Evolutionary conservation across 1,140 invertebrate genomes (phyloP), one percentile per base, ranked within the genome.

Genomic region (Drosophila saltans): DNA sequence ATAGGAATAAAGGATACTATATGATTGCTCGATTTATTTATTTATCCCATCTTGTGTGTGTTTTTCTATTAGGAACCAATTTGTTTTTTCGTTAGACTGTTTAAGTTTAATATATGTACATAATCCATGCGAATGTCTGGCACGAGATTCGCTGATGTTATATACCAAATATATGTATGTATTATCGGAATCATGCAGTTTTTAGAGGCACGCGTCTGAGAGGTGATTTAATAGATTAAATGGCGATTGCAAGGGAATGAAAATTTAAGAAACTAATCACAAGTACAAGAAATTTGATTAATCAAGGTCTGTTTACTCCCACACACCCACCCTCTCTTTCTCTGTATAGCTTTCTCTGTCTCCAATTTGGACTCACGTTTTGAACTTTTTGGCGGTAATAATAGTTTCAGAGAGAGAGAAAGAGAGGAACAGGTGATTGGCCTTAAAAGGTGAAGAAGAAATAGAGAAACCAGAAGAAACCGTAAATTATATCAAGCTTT

Each of bases 111-210:
- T 16, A 16, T 16, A 16, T 16, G 28, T 3, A 30, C 4, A 30
- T 30, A 30, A 30, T 30, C 2, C 4, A 30, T 30, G 4, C 28
- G 28, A 9, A 26, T 2, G 45, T 48, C 21, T 52, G 8, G 1
- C 45, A 52, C 24, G 21, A 52, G 8, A 52, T 9, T 21, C 2
- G 24, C 8, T 24, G 21, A 48, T 48, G 16, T 24, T 26, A 7
- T 6, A 45, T 16, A 43, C n/a, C 7, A 21, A 48, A 2, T 52
- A 26, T 52, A 9, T 7, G 21, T 16, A 48, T 6, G 9, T 52
- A 52, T 52, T 52, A 52, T 52, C 45, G 21, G 26, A 10, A 52
- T 52, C 45, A 52, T 52, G 45, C 45, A 52, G 10, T 26, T 26
- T 52, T 52, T 26, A 8, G 24, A 10, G 24, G 21, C 45, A 52